Conservation (phyloP, 2,797 vertebrate genomes). For the Sparus aurata region DNA sequence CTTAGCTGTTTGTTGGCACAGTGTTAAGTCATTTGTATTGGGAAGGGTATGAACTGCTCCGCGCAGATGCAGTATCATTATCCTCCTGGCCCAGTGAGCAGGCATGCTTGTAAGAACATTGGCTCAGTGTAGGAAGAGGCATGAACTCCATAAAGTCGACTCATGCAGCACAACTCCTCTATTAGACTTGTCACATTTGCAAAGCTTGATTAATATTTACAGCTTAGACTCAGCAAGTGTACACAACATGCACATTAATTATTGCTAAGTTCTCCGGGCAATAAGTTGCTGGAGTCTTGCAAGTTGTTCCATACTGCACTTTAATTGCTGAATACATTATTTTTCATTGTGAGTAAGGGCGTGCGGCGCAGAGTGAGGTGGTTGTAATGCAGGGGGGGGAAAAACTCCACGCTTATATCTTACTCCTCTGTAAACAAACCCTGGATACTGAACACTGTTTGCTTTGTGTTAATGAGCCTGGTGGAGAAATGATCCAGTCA, state of each 20-base stretch:
- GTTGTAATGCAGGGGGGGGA: conserved; percentile 27
- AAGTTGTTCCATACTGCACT: conserved; percentile 76
- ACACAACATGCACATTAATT: conserved; percentile 84
- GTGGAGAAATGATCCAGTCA: conserved; percentile 42
- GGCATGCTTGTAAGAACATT: conserved; percentile 51
- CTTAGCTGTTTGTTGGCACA: conserved; percentile 43
- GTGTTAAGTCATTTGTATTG: conserved; percentile 49
- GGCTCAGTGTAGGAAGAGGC: conserved; percentile 55
- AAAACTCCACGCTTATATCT: conserved; percentile 30
- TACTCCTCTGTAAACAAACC: conserved; percentile 47
- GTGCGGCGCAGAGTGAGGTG: conserved; percentile 17
- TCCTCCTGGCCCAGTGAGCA: conserved; percentile 55
- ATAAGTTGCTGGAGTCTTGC: conserved; percentile 69
- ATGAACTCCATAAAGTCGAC: conserved; percentile 64
- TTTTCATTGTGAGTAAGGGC: conserved; percentile 55
- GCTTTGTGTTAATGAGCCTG: conserved; percentile 48
- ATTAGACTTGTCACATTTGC: conserved; percentile 76
- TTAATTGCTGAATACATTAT: conserved; percentile 84
- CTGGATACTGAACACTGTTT: conserved; percentile 20
- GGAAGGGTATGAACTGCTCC: conserved; percentile 36
- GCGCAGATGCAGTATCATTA: conserved; percentile 41
- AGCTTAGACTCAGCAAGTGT: conserved; percentile 75
- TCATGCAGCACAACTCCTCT: conserved; percentile 60
- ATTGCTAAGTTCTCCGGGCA: conserved; percentile 79
- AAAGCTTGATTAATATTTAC: conserved; percentile 86